Evolutionary conservation across 2,888 invertebrate species (phyloP), one percentile per base, ranked within the genome.

Genomic region (Pimpla rufipes): DNA sequence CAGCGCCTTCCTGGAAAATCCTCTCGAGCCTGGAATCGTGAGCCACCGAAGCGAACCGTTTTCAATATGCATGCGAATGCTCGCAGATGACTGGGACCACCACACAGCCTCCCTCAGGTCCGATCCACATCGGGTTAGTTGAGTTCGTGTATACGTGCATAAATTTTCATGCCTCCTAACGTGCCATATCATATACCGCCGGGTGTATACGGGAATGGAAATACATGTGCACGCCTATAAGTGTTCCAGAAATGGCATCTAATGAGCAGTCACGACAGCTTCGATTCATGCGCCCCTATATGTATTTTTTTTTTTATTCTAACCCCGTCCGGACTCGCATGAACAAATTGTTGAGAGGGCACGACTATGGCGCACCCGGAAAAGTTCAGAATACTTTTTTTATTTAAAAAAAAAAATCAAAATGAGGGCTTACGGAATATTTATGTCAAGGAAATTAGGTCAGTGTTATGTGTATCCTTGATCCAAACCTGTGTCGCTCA

Each of bases 11-110:
- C 71, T 55, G 73, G 50, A 77, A 85, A 85, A 84, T 81, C 84
- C 83, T 71, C 75, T 76, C 21, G 64, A 78, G 21, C 68, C 23
- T 6, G 64, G 62, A 74, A 76, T 11, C 74, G 81, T 74, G 70
- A 84, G 66, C 74, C 68, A 11, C 55, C 76, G 23, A 59, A 77
- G 66, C 45, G 74, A 75, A 47, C 80, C 80, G 35, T 77, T 80
- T 80, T 81, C 77, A 80, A 83, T 83, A 70, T 85, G 79, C 81
- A 81, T 79, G 76, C 73, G 70, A 77, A 78, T 83, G 71, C 68
- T 47, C 83, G 64, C 42, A 59, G 50, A 76, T 68, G 16, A 47
- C 59, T 70, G 73, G 42, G n/a, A 21, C 45, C 42, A 50, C 13
- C 29, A 29, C 37, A 16, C 47, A n/a, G n/a, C 42, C 42, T 16